Evolutionary conservation across 2,113 vertebrate genomes (phyloP), one percentile per base, ranked within the genome.

Genomic region (Leptosomus discolor): DNA sequence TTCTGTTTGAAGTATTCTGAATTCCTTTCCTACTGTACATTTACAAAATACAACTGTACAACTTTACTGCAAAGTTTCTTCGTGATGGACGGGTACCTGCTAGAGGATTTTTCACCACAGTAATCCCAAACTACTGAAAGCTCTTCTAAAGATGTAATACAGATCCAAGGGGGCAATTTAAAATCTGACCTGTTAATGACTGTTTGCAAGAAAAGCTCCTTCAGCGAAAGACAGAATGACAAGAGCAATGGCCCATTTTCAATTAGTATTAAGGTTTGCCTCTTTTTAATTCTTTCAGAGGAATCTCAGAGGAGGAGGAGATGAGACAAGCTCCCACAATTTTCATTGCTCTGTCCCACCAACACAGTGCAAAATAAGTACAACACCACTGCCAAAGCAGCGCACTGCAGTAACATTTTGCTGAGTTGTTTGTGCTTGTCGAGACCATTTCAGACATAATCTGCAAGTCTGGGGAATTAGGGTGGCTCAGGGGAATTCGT

Each of bases 101-200:
- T 53, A 57, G 32, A 68, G 74, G 34, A 58, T 75, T 88, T 97
- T 92, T 89, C 58, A 54, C 50, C 36, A 60, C 24, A 70, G 8
- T 50, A 91, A 65, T 71, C 32, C 15, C 39, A 87, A 95, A 92
- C 45, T 92, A 88, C 48, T 85, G 20, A 94, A 97, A 96, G 51
- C 11, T 92, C 64, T 94, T 90, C 67, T 80, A 58, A 96, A 97
- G 85, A 85, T 86, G 18, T 34, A 91, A 94, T 48, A 85, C 14
- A 80, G 45, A 91, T 94, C 90, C 92, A 74, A 92, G 34, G 39
- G 64, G 22, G 37, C 30, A 95, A 58, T 95, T 95, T 97, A 71
- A 98, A 97, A 90, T 91, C 79, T 93, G 95, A 97, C 91, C 94
- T 97, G 85, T 82, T 96, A 81, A 96, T 96, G 88, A 96, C 91